Conservation (phyloP, 2,888 invertebrate genomes). For the Euproctis similis region DNA sequence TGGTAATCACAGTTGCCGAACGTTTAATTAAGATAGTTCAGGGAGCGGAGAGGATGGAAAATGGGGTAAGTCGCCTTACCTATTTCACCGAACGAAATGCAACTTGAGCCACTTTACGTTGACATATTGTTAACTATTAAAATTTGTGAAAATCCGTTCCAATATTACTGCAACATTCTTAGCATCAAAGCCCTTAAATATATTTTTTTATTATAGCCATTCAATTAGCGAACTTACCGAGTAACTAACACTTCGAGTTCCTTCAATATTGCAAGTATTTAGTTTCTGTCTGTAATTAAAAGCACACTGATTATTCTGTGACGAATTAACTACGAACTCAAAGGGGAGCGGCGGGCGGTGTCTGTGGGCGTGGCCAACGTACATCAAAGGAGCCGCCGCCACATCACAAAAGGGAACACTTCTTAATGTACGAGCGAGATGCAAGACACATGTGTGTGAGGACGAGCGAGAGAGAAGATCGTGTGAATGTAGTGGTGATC, state of each 20-base stretch:
- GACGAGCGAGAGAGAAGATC: conserved; percentile 31
- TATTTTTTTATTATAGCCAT: no score
- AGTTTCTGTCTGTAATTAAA: conserved; percentile 64
- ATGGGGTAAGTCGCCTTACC: no score
- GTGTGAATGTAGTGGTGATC: conserved; percentile 62
- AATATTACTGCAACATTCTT: no score
- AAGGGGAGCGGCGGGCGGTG: conserved; percentile 37
- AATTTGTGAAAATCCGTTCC: no score
- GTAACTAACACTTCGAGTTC: neutral
- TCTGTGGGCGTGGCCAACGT: conserved; percentile 50
- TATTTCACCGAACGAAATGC: no score
- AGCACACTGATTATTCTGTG: conserved; percentile 68
- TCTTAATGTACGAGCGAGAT: conserved; percentile 43
- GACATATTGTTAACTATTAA: no score
- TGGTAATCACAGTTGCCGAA: no score
- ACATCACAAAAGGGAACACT: conserved; percentile 52
- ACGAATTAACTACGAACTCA: conserved; percentile 62
- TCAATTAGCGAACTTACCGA: neutral
- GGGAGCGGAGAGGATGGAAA: no score
- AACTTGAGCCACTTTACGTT: no score
- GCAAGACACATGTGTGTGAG: conserved; percentile 3
- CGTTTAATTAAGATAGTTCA: no score
- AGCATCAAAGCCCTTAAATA: no score
- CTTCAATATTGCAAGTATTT: conserved; percentile 33
- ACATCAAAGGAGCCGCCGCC: conserved; percentile 65